phyloP scores from a whole-genome alignment of 2,113 vertebrate genomes.

The Nansenia antarctica region DNA sequence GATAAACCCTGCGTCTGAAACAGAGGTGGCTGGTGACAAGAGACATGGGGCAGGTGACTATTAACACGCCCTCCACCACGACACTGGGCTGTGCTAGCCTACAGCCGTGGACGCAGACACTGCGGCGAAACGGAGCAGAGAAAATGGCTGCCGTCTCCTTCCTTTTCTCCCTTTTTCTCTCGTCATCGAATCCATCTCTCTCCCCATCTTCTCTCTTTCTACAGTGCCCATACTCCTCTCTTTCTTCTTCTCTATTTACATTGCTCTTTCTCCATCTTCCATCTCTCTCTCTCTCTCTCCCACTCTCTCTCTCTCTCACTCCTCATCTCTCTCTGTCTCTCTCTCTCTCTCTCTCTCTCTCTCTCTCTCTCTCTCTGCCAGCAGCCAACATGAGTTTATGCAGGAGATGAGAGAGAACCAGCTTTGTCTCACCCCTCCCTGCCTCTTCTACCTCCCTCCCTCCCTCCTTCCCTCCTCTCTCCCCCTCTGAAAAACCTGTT shows the following conservation, averaged over 20 bases:
- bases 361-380: slow-evolving; percentile 15
- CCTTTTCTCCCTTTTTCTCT: background rate
- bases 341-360: slow-evolving; percentile 11
- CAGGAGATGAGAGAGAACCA: slow-evolving; percentile 20
- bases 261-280: background rate
- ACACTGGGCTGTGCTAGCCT: no score
- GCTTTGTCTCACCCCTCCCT: slow-evolving; percentile 14
- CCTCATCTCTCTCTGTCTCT: background rate
- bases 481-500: slow-evolving; percentile 15
- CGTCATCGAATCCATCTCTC: no score
- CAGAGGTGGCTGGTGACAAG: background rate
- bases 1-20: background rate
- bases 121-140: background rate
- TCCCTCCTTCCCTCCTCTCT: background rate
- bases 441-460: background rate
- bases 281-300: background rate
- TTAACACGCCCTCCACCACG: slow-evolving; percentile 8
- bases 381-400: slow-evolving; percentile 18
- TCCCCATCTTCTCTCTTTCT: no score
- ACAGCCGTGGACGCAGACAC: slow-evolving; percentile 1
- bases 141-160: slow-evolving; percentile 14
- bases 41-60: background rate
- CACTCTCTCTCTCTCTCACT: background rate
- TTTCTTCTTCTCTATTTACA: background rate
- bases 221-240: background rate